Evolutionary conservation across 2,113 vertebrate genomes (phyloP).

Genomic region (Corythornis cristatus): DNA sequence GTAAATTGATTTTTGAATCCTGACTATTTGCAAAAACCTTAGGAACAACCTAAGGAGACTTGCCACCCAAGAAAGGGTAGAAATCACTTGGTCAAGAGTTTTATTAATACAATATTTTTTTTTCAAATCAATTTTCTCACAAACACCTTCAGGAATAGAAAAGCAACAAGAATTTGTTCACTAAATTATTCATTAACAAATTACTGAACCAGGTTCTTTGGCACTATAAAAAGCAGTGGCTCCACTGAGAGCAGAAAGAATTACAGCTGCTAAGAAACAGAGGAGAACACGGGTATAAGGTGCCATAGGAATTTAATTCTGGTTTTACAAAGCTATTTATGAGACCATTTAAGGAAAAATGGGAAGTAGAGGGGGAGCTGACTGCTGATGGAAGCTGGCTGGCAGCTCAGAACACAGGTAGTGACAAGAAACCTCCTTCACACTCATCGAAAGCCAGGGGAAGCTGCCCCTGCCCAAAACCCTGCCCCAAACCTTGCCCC

Average conservation of each 20-base stretch:
- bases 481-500: background rate
- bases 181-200: background rate
- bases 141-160: background rate
- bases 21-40: constrained; percentile 3
- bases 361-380: background rate
- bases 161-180: background rate
- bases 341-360: background rate
- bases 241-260: background rate
- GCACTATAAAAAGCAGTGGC: background rate
- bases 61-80: background rate
- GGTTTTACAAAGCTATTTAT: background rate
- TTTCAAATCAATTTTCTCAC: background rate
- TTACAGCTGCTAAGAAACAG: background rate
- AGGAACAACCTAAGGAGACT: background rate
- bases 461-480: background rate
- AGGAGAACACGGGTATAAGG: background rate
- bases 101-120: background rate
- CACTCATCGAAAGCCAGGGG: fast-evolving
- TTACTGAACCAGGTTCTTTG: background rate
- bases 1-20: constrained; percentile 32
- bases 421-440: background rate
- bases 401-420: background rate
- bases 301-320: background rate
- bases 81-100: background rate
- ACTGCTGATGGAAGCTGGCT: background rate